phyloP scores from a whole-genome alignment of 2,888 invertebrate genomes.

The Ethmia dodecea region DNA sequence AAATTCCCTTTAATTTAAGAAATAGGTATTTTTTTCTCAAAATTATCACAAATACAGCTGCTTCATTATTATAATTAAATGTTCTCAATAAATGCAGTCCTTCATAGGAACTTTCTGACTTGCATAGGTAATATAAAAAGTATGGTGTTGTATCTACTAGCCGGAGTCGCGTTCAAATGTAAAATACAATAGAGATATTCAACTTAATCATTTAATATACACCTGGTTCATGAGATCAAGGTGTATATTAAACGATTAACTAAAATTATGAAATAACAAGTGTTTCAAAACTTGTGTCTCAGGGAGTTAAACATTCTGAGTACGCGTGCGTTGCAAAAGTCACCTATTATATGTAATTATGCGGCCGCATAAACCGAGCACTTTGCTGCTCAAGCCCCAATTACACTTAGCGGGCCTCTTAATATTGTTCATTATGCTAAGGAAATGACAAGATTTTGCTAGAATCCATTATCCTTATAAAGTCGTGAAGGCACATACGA shows the following conservation, averaged over 20 bases:
- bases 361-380: conserved; percentile 65
- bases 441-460: conserved; percentile 65
- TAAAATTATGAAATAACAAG: no score
- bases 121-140: no score
- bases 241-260: no score
- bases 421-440: conserved; percentile 70
- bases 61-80: no score
- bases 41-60: no score
- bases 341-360: conserved; percentile 70
- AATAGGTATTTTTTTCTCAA: no score
- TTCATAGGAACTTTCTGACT: no score
- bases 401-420: conserved; percentile 64
- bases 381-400: conserved; percentile 61
- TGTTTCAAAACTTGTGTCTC: conserved; percentile 60
- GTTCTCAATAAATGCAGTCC: no score
- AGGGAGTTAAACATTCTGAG: conserved; percentile 56
- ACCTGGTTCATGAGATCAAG: conserved; percentile 39
- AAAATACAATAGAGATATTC: conserved; percentile 30
- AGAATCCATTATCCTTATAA: conserved; percentile 56
- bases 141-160: background rate
- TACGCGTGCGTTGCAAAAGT: conserved; percentile 65
- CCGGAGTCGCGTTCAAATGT: conserved; percentile 8
- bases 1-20: no score
- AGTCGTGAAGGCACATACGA: conserved; percentile 22
- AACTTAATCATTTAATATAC: conserved; percentile 40